phyloP scores from a whole-genome alignment of 2,113 vertebrate species.

The Aix galericulata region DNA sequence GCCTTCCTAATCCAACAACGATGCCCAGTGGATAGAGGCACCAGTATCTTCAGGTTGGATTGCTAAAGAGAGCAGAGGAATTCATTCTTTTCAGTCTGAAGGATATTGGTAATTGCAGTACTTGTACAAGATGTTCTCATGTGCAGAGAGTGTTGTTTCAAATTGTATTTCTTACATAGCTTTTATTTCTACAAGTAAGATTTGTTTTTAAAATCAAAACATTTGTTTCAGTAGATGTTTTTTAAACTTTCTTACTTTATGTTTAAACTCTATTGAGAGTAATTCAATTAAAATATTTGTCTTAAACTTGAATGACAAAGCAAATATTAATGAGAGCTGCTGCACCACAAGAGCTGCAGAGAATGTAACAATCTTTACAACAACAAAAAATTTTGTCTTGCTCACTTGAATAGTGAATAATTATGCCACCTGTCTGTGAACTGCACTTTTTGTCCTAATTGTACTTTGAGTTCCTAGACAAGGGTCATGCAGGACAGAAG shows the following conservation, averaged over 20 bases:
- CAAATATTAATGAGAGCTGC: not conserved
- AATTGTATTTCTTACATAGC: not conserved
- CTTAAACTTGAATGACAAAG: not conserved
- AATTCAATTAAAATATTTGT: not conserved
- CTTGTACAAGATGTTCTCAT: not conserved
- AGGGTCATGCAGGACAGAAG: not conserved
- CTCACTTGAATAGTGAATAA: not conserved
- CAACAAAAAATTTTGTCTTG: not conserved
- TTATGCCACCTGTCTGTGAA: not conserved
- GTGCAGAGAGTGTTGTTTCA: not conserved
- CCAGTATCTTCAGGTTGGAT: not conserved
- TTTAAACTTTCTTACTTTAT: not conserved
- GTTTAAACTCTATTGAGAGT: not conserved
- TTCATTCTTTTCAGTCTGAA: not conserved
- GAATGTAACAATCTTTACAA: not conserved
- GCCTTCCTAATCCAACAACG: not conserved
- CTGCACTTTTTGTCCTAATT: conserved; percentile 3
- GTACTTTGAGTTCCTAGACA: not conserved
- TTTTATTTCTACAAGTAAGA: not conserved
- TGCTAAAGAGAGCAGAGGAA: not conserved
- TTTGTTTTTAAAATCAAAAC: not conserved
- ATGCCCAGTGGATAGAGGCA: not conserved
- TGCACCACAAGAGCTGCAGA: not conserved
- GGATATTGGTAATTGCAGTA: not conserved
- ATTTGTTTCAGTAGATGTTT: not conserved